Base-by-base conservation (phyloP, 2,797 vertebrate genomes). In the Phataginus tricuspis region DNA sequence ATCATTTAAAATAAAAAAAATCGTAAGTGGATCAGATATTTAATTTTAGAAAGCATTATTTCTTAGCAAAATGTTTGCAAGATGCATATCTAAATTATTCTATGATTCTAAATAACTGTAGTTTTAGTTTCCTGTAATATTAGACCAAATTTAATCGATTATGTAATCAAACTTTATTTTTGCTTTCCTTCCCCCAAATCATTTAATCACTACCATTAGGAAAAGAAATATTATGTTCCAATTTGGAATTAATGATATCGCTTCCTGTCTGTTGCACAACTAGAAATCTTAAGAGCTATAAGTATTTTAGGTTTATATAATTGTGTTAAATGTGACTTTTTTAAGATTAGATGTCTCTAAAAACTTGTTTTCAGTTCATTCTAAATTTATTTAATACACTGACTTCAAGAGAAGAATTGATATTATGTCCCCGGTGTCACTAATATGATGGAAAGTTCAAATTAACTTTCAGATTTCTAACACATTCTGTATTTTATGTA, bases 341-440 rank as follows among this genome's bases (percentile, higher is more conserved):
- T 92, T 61, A 96, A 0, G 9, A 94, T 83, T 72, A 71, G 92
- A 96, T 95, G 82, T 66, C n/a, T 97, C 45, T 98, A 92, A 97
- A 98, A 98, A 97, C 80, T 93, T 98, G 86, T 95, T 96, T 91
- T 89, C 94, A 96, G 86, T 92, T 90, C 88, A 80, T 37, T 96
- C 91, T 97, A 92, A 96, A 96, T 95, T 84, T 86, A 96, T 97
- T 96, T 96, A 97, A 98, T 95, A 98, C 84, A 97, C 78, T 91
- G 93, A 95, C 34, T 95, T 96, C 86, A 94, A 97, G 55, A 97
- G 51, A 97, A 74, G 91, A 98, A 98, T 85, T 94, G 93, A 97
- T 97, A 97, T 98, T 97, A 90, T 96, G 92, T 95, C 97, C 95
- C 97, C 49, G 8, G 89, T 96, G 53, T 98, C 94, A 88, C 95